These are phyloP conservation scores for Lycaon pictus DNA, from an alignment of 2,113 vertebrate species.

Conservation along the genomic window DNA sequence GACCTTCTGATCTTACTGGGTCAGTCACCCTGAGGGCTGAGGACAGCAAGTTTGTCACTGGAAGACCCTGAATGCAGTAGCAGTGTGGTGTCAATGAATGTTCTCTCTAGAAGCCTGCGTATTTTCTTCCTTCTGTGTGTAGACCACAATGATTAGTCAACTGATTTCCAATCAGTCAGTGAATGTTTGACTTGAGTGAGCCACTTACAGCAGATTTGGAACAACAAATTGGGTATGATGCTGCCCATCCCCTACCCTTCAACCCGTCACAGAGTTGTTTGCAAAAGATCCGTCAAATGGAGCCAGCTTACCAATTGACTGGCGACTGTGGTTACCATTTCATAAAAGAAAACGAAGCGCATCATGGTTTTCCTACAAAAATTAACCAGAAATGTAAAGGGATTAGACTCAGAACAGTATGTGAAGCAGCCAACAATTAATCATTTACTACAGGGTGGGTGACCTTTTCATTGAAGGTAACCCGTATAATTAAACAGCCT, in stretches of 20 bases:
- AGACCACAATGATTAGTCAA: not conserved
- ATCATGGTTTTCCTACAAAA: slow-evolving; percentile 5
- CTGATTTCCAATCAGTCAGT: not conserved
- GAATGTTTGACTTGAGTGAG: not conserved
- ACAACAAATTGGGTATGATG: not conserved
- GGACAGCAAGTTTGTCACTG: not conserved
- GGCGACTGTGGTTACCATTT: rapidly evolving
- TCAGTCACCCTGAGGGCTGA: not conserved
- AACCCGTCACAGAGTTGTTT: not conserved
- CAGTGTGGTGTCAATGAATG: rapidly evolving
- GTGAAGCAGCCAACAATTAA: slow-evolving; percentile 56
- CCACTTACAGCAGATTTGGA: not conserved
- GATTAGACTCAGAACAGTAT: not conserved
- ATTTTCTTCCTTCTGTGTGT: not conserved
- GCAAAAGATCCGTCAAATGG: not conserved
- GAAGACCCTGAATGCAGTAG: not conserved
- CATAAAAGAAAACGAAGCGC: not conserved
- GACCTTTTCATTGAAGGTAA: slow-evolving; percentile 66
- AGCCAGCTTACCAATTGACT: not conserved
- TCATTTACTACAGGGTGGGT: slow-evolving; percentile 25
- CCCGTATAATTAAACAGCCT: slow-evolving; percentile 62
- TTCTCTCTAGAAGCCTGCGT: not conserved
- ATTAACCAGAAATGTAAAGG: slow-evolving; percentile 56
- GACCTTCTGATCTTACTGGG: not conserved
- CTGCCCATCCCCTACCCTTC: not conserved